A percentile compares a stretch with the other conserved stretches of the same genome.
phyloP scores from a whole-genome alignment of 2,888 invertebrate genomes.

The Drosophila mimetica region DNA sequence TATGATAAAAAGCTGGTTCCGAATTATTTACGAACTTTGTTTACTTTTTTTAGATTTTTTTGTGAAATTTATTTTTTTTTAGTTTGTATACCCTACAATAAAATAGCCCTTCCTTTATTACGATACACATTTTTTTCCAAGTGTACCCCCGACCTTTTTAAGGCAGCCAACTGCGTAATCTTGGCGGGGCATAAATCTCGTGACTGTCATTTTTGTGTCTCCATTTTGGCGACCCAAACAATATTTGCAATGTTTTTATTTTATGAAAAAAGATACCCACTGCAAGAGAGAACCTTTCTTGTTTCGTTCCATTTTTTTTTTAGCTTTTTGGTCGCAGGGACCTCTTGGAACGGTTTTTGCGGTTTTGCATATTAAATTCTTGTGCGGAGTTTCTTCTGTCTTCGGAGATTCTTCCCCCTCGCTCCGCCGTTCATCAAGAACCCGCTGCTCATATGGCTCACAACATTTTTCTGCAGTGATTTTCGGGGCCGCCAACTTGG shows the following conservation, averaged over 20 bases:
- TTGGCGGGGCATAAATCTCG: conserved; percentile 80
- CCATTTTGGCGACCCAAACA: conserved; percentile 82
- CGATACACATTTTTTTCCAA: conserved; percentile 1
- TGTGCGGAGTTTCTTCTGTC: conserved; percentile 50
- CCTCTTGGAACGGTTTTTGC: conserved; percentile 74
- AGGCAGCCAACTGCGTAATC: conserved; percentile 70
- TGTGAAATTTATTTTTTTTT: too few species aligned
- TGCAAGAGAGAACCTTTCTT: conserved; percentile 51
- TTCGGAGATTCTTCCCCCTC: conserved; percentile 11
- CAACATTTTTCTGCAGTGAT: conserved; percentile 70
- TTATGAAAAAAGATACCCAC: conserved; percentile 71
- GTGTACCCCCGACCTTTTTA: conserved; percentile 3
- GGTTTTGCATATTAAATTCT: conserved; percentile 82
- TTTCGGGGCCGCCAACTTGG: conserved; percentile 76
- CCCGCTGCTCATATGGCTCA: conserved; percentile 41
- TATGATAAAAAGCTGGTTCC: too few species aligned
- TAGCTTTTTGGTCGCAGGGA: conserved; percentile 22
- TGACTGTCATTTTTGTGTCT: conserved; percentile 82
- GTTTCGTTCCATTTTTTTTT: conserved; percentile 34
- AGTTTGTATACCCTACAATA: too few species aligned
- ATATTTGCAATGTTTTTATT: conserved; percentile 80
- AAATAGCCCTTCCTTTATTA: too few species aligned
- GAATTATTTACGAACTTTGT: too few species aligned
- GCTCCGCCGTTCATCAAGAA: not conserved
- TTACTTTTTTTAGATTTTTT: too few species aligned